Base-by-base conservation (phyloP, 2,113 vertebrate species). In the Ageneiosus marmoratus region DNA sequence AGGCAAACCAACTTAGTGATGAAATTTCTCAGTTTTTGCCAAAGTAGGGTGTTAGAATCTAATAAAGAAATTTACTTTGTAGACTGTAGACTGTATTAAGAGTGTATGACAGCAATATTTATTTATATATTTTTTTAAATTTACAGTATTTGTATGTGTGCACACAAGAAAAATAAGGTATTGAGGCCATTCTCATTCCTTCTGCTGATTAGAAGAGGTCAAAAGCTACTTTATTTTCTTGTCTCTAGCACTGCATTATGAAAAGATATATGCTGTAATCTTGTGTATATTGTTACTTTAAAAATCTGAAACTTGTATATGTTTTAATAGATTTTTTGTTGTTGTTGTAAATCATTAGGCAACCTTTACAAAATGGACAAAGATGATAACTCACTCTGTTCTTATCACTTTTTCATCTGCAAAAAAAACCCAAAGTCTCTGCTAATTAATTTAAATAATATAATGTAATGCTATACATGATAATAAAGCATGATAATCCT, bases 401-500 rank as follows among this genome's bases (percentile, higher is more conserved):
- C n/a, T n/a, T n/a, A n/a, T n/a, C n/a, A n/a, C n/a, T n/a, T n/a
- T n/a, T n/a, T n/a, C 37, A 41, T 41, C 5, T 2, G 37, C 5
- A 41, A 41, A 5, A 3, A 41, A 41, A 41, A 41, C n/a, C n/a
- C n/a, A n/a, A n/a, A n/a, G n/a, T n/a, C n/a, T n/a, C n/a, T n/a
- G n/a, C n/a, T n/a, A 41, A 41, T 3, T 41, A 41, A 41, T 41
- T 2, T 41, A 41, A 41, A 3, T 41, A 41, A 41, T 41, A 3
- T 41, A 41, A 41, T 41, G 37, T 41, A 41, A 41, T 41, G 37
- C 5, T 3, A 41, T 41, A 41, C 37, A 41, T 41, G 5, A 41
- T 41, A 41, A 41, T n/a, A 41, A 41, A 3, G 37, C 37, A 41
- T 85, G 63, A 84, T 86, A 77, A 87, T 86, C 27, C 34, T 69